Evolutionary conservation across 2,888 invertebrate genomes (phyloP).

Genomic region (Eupithecia inturbata): DNA sequence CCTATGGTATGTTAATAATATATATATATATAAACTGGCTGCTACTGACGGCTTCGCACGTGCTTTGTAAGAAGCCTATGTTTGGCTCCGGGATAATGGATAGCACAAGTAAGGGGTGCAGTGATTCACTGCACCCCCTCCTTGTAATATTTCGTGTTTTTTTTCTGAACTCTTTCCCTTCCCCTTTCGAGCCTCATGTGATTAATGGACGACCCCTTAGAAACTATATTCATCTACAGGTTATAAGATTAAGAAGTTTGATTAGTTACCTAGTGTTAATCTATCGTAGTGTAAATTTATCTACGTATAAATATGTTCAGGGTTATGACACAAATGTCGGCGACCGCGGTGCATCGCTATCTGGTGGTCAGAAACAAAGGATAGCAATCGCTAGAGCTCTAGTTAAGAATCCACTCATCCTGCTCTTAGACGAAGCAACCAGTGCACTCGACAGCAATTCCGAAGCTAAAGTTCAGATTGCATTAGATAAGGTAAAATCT

Average conservation of each 20-base stretch:
- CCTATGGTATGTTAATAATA: conserved; percentile 80
- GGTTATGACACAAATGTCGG: conserved; percentile 86
- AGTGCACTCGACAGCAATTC: conserved; percentile 85
- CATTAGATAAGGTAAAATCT: conserved; percentile 51
- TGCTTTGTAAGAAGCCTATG: too few relatives aligned
- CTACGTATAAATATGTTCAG: conserved; percentile 61
- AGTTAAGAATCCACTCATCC: conserved; percentile 83
- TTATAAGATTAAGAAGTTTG: not conserved
- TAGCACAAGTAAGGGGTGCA: too few relatives aligned
- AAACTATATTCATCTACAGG: not conserved
- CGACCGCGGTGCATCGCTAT: conserved; percentile 82
- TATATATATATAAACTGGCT: too few relatives aligned
- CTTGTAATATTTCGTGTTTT: too few relatives aligned
- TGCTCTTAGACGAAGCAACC: conserved; percentile 86
- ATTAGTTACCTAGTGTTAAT: not conserved
- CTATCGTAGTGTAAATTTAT: not conserved
- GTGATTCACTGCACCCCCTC: too few relatives aligned
- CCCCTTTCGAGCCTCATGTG: too few relatives aligned
- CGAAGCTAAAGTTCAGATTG: conserved; percentile 74
- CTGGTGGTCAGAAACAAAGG: conserved; percentile 88
- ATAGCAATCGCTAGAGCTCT: conserved; percentile 88
- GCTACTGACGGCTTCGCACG: too few relatives aligned
- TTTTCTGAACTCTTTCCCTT: too few relatives aligned
- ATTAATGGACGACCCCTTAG: too few relatives aligned
- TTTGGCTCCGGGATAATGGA: too few relatives aligned